A percentile compares a stretch with the other conserved stretches of the same genome.
Conservation (phyloP, 2,113 vertebrate species). For the Pseudopipra pipra region DNA sequence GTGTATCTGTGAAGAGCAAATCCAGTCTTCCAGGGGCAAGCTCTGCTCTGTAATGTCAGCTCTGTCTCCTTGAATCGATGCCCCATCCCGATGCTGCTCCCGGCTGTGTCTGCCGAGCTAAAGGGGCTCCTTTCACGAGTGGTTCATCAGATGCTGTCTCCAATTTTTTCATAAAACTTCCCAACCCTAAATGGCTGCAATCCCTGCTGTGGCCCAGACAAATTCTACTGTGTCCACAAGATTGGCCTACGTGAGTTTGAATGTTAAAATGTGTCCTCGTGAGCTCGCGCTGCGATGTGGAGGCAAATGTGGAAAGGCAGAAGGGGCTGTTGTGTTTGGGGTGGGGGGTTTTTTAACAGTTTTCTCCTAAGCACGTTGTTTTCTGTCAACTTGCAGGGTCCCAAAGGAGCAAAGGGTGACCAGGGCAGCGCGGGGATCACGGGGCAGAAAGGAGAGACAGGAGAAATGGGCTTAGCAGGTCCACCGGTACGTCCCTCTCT, state of each 20-base stretch:
- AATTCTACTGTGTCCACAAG: neutral
- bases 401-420: constrained; percentile 84
- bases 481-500: constrained; percentile 76
- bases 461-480: constrained; percentile 85
- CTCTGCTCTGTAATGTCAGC: neutral
- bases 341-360: neutral
- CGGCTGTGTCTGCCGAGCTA: fast-evolving
- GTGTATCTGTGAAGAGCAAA: neutral
- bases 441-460: constrained; percentile 86
- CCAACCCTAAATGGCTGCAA: neutral
- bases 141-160: neutral
- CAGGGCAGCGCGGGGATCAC: constrained; percentile 75
- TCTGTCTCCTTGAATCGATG: neutral
- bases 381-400: constrained; percentile 74
- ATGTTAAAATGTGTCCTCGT: fast-evolving
- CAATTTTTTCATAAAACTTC: neutral
- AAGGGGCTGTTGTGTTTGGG: neutral
- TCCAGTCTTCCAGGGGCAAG: neutral
- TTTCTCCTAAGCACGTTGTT: neutral
- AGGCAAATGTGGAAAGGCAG: neutral
- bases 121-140: neutral
- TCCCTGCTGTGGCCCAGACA: neutral
- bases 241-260: neutral
- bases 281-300: fast-evolving
- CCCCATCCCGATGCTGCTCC: neutral